Percentiles rank a stretch among this genome's conserved stretches.
Conservation (phyloP, 2,113 vertebrate species). For the Phrynosoma platyrhinos region DNA sequence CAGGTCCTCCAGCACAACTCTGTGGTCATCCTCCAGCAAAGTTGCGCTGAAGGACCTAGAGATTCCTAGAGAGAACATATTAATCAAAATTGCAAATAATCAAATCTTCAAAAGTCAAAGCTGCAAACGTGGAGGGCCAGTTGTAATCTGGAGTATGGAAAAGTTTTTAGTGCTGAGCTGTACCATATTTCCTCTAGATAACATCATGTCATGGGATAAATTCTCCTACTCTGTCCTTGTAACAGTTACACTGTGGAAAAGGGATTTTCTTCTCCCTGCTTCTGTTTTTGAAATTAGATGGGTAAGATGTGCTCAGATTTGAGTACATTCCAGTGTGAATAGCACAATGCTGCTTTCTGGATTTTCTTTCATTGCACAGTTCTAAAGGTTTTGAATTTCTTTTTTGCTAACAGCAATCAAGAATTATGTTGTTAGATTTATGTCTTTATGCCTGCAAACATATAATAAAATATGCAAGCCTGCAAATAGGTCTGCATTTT, state of each 20-base stretch:
- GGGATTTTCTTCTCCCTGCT: background rate
- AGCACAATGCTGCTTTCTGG: background rate
- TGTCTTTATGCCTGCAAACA: no score
- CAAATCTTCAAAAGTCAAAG: no score
- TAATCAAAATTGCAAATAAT: no score
- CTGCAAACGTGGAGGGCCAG: no score
- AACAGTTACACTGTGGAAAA: background rate
- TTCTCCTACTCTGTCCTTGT: background rate
- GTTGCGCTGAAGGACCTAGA: no score
- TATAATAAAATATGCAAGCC: no score
- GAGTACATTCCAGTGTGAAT: background rate
- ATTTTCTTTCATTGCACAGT: background rate
- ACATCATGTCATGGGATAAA: background rate
- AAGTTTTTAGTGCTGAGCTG: background rate
- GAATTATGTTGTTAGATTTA: no score
- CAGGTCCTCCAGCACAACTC: no score
- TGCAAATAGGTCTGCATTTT: no score
- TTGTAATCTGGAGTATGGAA: background rate
- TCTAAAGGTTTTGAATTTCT: background rate
- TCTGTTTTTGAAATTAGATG: background rate
- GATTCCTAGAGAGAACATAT: no score
- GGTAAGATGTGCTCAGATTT: background rate
- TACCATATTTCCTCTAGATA: background rate
- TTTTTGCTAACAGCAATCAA: no score
- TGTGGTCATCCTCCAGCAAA: no score